These are phyloP conservation scores for Crotalus horridus DNA, from an alignment of 2,113 vertebrate species.

Conservation along the genomic window DNA sequence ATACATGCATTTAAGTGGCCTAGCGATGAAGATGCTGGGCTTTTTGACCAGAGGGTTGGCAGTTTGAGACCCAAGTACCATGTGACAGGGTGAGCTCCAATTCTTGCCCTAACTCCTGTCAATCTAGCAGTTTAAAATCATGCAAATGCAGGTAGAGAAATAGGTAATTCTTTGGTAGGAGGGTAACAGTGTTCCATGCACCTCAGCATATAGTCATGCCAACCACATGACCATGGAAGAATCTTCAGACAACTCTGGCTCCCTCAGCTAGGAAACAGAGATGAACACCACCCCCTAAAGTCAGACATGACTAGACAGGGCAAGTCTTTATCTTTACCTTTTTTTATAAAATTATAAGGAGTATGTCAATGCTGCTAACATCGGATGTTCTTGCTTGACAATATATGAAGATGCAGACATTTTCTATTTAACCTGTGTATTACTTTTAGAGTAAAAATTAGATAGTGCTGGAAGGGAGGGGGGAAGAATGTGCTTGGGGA, in stretches of 20 bases:
- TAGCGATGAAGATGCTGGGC: neutral
- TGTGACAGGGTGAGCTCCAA: neutral
- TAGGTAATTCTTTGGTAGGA: neutral
- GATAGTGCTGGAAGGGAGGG: too few species aligned
- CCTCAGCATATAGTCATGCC: neutral
- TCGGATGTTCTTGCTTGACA: too few species aligned
- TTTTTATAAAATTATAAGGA: neutral
- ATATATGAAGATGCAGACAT: too few species aligned
- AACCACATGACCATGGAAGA: neutral
- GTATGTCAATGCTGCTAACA: too few species aligned
- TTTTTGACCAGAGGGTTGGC: neutral
- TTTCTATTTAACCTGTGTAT: too few species aligned
- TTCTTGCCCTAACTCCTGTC: neutral
- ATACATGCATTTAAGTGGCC: neutral
- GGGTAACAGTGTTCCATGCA: neutral
- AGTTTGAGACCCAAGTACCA: neutral
- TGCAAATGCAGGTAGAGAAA: neutral
- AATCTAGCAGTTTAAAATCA: neutral
- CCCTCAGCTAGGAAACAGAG: neutral
- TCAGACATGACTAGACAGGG: neutral
- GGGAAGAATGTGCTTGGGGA: too few species aligned
- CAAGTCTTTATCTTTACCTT: neutral
- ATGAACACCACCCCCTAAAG: neutral
- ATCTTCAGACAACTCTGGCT: neutral
- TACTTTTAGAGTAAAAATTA: too few species aligned